Conservation (phyloP, 37 sponge, comb jelly and placozoan species). For the Diacarnus erythraeanus region DNA sequence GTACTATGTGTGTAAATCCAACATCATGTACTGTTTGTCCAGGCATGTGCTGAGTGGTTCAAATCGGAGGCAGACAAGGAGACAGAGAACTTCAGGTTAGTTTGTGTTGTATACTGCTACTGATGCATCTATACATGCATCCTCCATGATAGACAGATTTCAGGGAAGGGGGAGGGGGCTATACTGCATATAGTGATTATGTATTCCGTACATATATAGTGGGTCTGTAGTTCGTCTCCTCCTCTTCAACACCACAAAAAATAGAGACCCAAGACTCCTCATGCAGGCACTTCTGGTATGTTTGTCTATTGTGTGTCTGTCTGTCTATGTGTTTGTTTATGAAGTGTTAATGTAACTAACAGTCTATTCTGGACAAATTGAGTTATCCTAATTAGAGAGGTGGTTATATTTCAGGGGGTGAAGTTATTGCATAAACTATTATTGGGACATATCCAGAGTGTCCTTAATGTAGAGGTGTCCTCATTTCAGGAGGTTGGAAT, state of each 20-base stretch:
- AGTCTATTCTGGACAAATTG: neutral
- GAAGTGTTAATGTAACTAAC: neutral
- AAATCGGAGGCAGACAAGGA: conserved; percentile 14
- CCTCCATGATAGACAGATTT: neutral
- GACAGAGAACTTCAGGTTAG: conserved; percentile 17
- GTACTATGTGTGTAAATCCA: no score
- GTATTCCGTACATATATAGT: neutral
- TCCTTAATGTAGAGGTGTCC: no score
- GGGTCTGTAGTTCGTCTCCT: conserved; percentile 33
- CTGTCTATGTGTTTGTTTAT: neutral
- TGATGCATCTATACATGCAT: no score
- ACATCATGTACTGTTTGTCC: no score
- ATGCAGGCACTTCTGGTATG: conserved; percentile 46
- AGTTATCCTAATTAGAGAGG: no score
- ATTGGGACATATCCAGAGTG: no score
- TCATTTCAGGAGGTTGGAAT: no score
- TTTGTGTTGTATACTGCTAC: conserved; percentile 1
- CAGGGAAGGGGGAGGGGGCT: neutral
- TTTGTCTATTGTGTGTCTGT: neutral
- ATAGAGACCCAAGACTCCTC: conserved; percentile 29
- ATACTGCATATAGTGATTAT: neutral
- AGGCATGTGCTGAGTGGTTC: conserved; percentile 55
- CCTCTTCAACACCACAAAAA: conserved; percentile 74
- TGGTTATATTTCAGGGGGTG: no score
- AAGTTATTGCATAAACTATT: no score